Base-by-base conservation (phyloP, 1,140 invertebrate genomes). In the Pseudomyrmex pallidus region DNA sequence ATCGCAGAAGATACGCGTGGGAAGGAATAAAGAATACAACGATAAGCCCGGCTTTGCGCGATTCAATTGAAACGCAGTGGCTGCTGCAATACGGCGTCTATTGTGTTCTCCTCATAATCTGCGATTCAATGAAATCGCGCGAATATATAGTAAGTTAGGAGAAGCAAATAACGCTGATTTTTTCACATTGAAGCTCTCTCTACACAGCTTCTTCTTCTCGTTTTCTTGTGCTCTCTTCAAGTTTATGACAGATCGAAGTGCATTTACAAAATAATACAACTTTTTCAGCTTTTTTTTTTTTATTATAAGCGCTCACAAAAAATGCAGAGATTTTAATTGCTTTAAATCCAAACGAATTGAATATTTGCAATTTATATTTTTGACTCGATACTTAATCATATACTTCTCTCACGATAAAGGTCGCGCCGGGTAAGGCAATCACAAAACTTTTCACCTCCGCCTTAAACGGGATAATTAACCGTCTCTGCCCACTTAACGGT, bases 401-500 rank as follows among this genome's bases (percentile, higher is more conserved):
- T 22, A 46, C 61, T 78, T 74, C 68, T 84, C 63, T 80, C 67
- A 13, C 35, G 68, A 57, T 20, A 22, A 44, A 46, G n/a, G 50
- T 17, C 4, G 59, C 17, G 22, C 44, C 70, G 10, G 15, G 35
- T 68, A 72, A 72, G 70, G 85, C 52, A 82, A 74, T 68, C 63
- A 57, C 61, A 74, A 35, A 35, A 57, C 85, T 87, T 87, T 87
- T 87, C 85, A 87, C 63, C 85, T 87, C 74, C 68, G 82, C 63
- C 82, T 87, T 74, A 84, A 88, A 88, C 83, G 77, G 86, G 76
- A 88, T 88, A 88, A 88, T 85, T 88, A 88, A 88, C 83, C 86
- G 73, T 85, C 83, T 88, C 66, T 74, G 70, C 46, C n/a, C 59
- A 44, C 57, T 68, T 88, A 88, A 88, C 87, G 72, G 83, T 88